Evolutionary conservation across 2,888 invertebrate species (phyloP).

Genomic region (Brachypterus glaber): DNA sequence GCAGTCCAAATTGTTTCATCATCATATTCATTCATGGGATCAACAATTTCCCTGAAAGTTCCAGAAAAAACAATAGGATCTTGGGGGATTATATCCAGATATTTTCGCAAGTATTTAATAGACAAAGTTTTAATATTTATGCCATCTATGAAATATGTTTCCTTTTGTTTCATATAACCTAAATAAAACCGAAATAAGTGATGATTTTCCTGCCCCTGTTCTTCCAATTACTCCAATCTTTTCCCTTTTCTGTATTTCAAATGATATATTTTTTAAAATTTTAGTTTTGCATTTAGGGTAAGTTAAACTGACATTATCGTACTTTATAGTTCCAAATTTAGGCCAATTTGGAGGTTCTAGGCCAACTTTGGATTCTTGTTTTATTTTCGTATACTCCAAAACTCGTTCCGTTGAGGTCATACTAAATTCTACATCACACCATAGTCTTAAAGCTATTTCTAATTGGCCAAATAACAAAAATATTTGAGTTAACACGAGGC

Average conservation of each 20-base stretch:
- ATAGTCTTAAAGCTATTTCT: constrained; percentile 60
- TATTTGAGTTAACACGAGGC: constrained; percentile 67
- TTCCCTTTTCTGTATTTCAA: constrained; percentile 55
- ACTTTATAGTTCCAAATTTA: constrained; percentile 55
- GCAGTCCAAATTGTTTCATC: constrained; percentile 74
- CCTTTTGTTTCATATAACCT: constrained; percentile 69
- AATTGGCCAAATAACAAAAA: constrained; percentile 61
- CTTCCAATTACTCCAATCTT: constrained; percentile 71
- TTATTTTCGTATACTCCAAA: constrained; percentile 38
- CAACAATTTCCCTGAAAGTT: constrained; percentile 74
- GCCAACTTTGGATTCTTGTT: constrained; percentile 30
- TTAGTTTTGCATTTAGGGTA: constrained; percentile 61
- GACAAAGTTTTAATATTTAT: constrained; percentile 58
- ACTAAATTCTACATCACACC: constrained; percentile 66
- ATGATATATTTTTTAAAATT: constrained; percentile 62
- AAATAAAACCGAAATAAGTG: constrained; percentile 65
- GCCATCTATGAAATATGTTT: constrained; percentile 66
- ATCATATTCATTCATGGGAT: constrained; percentile 69
- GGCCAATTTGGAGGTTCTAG: constrained; percentile 61
- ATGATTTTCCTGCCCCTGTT: constrained; percentile 75
- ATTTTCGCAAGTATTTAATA: constrained; percentile 59
- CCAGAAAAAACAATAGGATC: constrained; percentile 78
- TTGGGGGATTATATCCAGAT: constrained; percentile 73
- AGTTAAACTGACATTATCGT: constrained; percentile 56
- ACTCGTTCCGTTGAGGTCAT: constrained; percentile 86